Evolutionary conservation across 2,113 vertebrate species (phyloP).

Genomic region (Pseudorasbora parva): DNA sequence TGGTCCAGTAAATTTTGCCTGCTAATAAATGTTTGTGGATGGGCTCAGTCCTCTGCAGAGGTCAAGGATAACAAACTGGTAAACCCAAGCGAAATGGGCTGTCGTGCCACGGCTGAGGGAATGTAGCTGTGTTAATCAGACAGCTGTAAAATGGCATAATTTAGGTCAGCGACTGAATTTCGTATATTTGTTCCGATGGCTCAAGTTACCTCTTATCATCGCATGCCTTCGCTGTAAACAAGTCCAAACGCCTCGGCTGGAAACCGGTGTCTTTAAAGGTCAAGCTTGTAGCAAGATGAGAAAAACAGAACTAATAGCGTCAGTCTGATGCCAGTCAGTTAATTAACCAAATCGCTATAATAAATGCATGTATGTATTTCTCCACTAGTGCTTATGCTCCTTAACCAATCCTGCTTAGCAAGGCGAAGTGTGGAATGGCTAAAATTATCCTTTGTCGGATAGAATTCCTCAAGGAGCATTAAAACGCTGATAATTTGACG

Average conservation of each 20-base stretch:
- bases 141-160: conserved; percentile 20
- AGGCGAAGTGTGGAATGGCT: background rate
- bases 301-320: background rate
- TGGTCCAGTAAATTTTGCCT: conserved; percentile 43
- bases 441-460: conserved; percentile 40
- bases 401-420: conserved; percentile 17
- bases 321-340: background rate
- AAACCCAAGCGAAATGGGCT: conserved; percentile 24
- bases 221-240: background rate
- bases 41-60: conserved; percentile 41
- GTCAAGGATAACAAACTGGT: conserved; percentile 46
- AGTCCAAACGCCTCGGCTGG: background rate
- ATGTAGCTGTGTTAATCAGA: conserved; percentile 29
- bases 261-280: conserved; percentile 19
- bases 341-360: background rate
- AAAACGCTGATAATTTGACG: conserved; percentile 44
- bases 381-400: background rate
- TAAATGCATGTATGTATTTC: background rate
- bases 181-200: background rate
- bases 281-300: conserved; percentile 18
- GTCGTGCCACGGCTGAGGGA: background rate
- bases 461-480: conserved; percentile 43
- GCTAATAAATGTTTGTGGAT: conserved; percentile 45
- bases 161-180: background rate
- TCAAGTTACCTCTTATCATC: background rate